Percentiles rank a stretch among this genome's conserved stretches.
phyloP scores from a whole-genome alignment of 2,888 invertebrate genomes.

The Anthrax anthrax region DNA sequence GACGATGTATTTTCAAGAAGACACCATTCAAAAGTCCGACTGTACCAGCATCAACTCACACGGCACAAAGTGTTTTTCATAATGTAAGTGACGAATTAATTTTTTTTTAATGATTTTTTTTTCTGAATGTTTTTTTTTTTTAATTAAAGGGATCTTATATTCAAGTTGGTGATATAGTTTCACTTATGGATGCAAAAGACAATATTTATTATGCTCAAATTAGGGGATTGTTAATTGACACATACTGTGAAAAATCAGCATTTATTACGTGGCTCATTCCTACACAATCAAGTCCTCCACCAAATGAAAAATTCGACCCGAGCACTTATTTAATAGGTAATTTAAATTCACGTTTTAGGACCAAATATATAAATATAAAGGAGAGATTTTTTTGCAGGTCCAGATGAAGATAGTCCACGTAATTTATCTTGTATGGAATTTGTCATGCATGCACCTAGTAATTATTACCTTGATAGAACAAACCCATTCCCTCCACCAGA shows the following conservation, averaged over 20 bases:
- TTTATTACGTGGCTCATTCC: slow-evolving; percentile 85
- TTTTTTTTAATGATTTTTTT: neutral
- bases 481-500: slow-evolving; percentile 57
- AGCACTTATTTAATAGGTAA: slow-evolving; percentile 77
- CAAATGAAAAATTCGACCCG: slow-evolving; percentile 68
- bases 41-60: slow-evolving; percentile 66
- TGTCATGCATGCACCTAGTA: slow-evolving; percentile 86
- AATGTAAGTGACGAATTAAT: slow-evolving; percentile 36
- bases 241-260: slow-evolving; percentile 87
- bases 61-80: slow-evolving; percentile 64
- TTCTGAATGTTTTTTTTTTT: slow-evolving; percentile 15
- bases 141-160: slow-evolving; percentile 65
- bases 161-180: slow-evolving; percentile 84
- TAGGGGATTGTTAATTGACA: slow-evolving; percentile 75
- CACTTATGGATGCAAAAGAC: slow-evolving; percentile 60
- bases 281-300: slow-evolving; percentile 63
- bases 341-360: slow-evolving; percentile 1
- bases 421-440: slow-evolving; percentile 79
- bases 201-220: slow-evolving; percentile 81
- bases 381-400: slow-evolving; percentile 41
- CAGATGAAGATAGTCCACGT: slow-evolving; percentile 79
- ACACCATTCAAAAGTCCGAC: slow-evolving; percentile 40
- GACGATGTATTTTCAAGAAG: slow-evolving; percentile 65
- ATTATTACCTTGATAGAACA: slow-evolving; percentile 65
- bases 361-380: neutral